A percentile compares a stretch with the other conserved stretches of the same genome.
Conservation (phyloP, 2,113 vertebrate genomes). For the Fukomys damarensis region DNA sequence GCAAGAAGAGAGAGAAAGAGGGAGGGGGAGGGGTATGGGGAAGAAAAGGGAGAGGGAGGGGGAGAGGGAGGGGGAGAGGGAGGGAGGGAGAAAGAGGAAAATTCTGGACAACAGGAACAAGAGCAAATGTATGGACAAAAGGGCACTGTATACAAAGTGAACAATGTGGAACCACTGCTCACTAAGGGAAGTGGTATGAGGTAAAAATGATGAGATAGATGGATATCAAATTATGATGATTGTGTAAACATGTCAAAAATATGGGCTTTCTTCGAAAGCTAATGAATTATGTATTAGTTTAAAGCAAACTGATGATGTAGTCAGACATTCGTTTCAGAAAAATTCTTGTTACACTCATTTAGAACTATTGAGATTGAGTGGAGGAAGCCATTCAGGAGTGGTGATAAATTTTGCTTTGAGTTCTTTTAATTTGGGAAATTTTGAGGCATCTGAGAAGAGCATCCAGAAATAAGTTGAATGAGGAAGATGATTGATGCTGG, state of each 20-base stretch:
- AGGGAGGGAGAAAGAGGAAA: not conserved
- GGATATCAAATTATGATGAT: not conserved
- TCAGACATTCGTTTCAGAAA: not conserved
- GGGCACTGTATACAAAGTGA: not conserved
- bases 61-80: too few species aligned
- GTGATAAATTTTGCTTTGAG: slow-evolving; percentile 31
- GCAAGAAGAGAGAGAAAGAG: not conserved
- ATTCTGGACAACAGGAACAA: not conserved
- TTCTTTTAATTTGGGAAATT: not conserved
- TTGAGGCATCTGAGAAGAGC: not conserved
- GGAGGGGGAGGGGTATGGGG: not conserved
- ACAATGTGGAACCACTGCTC: not conserved
- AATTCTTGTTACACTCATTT: not conserved
- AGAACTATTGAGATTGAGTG: not conserved
- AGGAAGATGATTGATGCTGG: not conserved
- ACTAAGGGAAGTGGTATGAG: not conserved
- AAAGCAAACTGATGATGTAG: not conserved
- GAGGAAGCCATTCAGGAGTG: not conserved
- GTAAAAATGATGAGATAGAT: not conserved
- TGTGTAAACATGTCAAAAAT: not conserved
- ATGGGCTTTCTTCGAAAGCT: not conserved
- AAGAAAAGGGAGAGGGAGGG: too few species aligned
- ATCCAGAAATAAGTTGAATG: not conserved
- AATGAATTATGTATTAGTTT: not conserved
- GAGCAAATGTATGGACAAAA: not conserved